These are phyloP conservation scores for Nannoperca obscura DNA, from an alignment of 2,797 vertebrate species.

Conservation along the genomic window DNA sequence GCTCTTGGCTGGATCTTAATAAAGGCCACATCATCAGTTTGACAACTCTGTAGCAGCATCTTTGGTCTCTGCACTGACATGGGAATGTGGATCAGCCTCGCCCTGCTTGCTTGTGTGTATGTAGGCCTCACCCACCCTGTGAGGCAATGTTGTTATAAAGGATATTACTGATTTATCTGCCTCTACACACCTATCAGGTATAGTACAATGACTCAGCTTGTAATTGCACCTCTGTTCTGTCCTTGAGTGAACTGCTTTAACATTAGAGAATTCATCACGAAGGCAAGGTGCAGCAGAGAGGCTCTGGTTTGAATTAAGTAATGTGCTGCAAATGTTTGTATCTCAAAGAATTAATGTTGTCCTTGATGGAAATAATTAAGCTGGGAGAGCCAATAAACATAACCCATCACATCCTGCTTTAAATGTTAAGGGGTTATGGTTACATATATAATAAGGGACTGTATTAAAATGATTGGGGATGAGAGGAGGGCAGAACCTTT, in stretches of 20 bases:
- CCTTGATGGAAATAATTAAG: neutral
- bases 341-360: neutral
- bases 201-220: conserved; percentile 59
- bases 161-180: conserved; percentile 59
- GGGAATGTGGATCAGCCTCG: conserved; percentile 73
- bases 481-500: neutral
- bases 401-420: neutral
- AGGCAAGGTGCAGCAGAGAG: conserved; percentile 7
- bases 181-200: conserved; percentile 61
- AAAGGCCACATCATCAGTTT: conserved; percentile 62
- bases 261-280: conserved; percentile 12
- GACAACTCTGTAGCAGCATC: conserved; percentile 54
- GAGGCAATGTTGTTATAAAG: conserved; percentile 70
- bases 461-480: neutral
- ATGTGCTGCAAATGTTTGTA: conserved; percentile 10
- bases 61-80: conserved; percentile 51
- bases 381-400: neutral
- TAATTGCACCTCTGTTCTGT: conserved; percentile 54
- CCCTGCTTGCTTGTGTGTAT: conserved; percentile 55
- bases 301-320: conserved; percentile 17
- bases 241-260: conserved; percentile 19
- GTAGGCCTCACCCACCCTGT: conserved; percentile 64
- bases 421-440: no score
- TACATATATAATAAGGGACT: neutral
- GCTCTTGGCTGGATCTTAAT: conserved; percentile 49